phyloP scores from a whole-genome alignment of 1,140 invertebrate genomes.

The Eulimnadia texana region DNA sequence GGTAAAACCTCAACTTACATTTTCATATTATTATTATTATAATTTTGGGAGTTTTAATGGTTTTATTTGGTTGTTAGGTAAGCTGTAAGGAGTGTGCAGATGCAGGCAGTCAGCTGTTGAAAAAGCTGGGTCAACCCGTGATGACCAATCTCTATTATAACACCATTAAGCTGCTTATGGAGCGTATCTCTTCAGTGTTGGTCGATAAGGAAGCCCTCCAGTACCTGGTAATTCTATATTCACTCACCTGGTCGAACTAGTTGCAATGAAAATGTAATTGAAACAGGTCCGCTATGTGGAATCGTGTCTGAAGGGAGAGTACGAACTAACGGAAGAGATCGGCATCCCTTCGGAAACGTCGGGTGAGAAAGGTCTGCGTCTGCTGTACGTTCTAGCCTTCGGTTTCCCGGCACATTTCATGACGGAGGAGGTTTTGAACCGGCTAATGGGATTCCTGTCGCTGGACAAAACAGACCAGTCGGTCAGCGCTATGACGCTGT shows the following conservation, averaged over 20 bases:
- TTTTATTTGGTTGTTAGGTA: not conserved
- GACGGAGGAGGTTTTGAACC: conserved; percentile 62
- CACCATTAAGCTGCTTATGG: conserved; percentile 84
- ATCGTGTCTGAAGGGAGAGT: conserved; percentile 42
- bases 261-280: conserved; percentile 12
- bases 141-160: conserved; percentile 92
- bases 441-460: conserved; percentile 56
- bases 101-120: conserved; percentile 58
- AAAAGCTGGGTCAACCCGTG: conserved; percentile 80
- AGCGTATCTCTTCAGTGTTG: conserved; percentile 87
- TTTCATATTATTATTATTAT: not conserved
- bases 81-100: conserved; percentile 81
- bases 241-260: not conserved
- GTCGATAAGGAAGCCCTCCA: conserved; percentile 75
- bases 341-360: conserved; percentile 62
- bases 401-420: conserved; percentile 87
- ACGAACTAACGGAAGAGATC: conserved; percentile 52
- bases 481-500: conserved; percentile 63
- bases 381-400: conserved; percentile 68
- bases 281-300: conserved; percentile 49
- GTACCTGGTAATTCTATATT: not conserved
- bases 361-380: conserved; percentile 61
- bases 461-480: conserved; percentile 58
- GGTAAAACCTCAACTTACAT: conserved; percentile 31
- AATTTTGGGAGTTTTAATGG: not conserved